Base-by-base conservation (phyloP, 2,113 vertebrate species). In the Pandion haliaetus region DNA sequence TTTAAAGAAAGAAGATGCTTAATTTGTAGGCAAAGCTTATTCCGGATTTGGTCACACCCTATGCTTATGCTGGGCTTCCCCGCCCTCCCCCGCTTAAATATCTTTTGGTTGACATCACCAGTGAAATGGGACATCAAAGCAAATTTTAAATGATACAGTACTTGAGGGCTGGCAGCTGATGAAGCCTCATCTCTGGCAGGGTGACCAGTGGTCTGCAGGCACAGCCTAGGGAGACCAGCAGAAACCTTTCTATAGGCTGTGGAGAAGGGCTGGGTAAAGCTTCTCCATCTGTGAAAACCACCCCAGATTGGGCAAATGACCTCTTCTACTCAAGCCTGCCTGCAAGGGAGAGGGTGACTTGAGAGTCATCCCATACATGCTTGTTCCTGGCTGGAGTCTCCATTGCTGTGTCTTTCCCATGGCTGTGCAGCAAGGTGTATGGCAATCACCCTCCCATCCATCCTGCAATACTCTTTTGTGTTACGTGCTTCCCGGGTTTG, bases 301-400 rank as follows among this genome's bases (percentile, higher is more conserved):
- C 19, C 17, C 14, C 24, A 52, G 38, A 3, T 1, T 12, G 36
- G 61, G n/a, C 14, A 74, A 57, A 40, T 10, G 12, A 47, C 2
- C 50, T 32, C 42, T 38, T 44, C 26, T 84, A 9, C 47, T 28
- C 57, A 9, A 74, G 59, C 2, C 32, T 71, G 44, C 31, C 77
- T 78, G 55, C 50, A 34, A 32, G 18, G 40, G 38, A 78, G 15
- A 45, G 32, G 15, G 34, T 19, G 28, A 16, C 26, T 1, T 32
- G 28, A 40, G 62, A 65, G 14, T 0, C 58, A 31, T 72, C 12
- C 67, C 17, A 3, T 0, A 1, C 0, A 0, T 32, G 36, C 38
- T 26, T 45, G 14, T 32, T 20, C 29, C 47, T 79, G 70, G 49
- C 47, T 0, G 1, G 34, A 32, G 13, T 29, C 23, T 67, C 15